These are phyloP conservation scores for Aspidapion aeneum DNA, from an alignment of 2,888 invertebrate species.

Conservation along the genomic window DNA sequence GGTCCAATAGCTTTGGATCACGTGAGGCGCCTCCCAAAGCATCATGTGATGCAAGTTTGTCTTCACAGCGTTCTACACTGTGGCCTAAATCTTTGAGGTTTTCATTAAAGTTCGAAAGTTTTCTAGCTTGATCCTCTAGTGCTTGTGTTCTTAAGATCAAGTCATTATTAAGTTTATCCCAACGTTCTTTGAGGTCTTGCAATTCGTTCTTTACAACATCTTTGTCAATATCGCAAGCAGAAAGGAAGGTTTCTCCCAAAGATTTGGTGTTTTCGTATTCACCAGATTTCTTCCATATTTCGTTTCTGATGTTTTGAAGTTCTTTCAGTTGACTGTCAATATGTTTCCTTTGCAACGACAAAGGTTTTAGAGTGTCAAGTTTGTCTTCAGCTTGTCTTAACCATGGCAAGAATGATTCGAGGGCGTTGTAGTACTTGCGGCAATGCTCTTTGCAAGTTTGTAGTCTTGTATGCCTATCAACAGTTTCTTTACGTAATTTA, in stretches of 20 bases:
- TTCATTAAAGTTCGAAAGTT: conserved; percentile 81
- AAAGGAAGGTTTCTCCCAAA: conserved; percentile 83
- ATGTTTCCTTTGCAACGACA: conserved; percentile 79
- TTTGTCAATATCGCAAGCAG: conserved; percentile 87
- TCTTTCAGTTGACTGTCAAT: conserved; percentile 86
- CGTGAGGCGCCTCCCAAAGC: conserved; percentile 69
- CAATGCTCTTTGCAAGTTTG: conserved; percentile 91
- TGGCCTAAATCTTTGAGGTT: conserved; percentile 81
- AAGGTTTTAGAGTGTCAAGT: conserved; percentile 71
- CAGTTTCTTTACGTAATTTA: conserved; percentile 81
- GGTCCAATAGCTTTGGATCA: conserved; percentile 80
- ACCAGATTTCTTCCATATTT: conserved; percentile 90
- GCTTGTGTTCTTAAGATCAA: conserved; percentile 72
- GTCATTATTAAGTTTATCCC: conserved; percentile 88
- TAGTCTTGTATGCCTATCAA: conserved; percentile 80
- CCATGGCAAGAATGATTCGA: conserved; percentile 88
- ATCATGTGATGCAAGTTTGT: conserved; percentile 74
- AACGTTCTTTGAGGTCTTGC: conserved; percentile 76
- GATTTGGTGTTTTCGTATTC: conserved; percentile 88
- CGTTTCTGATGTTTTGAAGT: conserved; percentile 84
- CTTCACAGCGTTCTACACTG: conserved; percentile 83
- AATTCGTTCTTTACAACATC: conserved; percentile 83
- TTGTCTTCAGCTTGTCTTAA: conserved; percentile 82
- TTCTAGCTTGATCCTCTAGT: conserved; percentile 78
- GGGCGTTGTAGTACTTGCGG: conserved; percentile 81